Conservation (phyloP, 1,140 invertebrate genomes). For the Drosophila sproati region DNA sequence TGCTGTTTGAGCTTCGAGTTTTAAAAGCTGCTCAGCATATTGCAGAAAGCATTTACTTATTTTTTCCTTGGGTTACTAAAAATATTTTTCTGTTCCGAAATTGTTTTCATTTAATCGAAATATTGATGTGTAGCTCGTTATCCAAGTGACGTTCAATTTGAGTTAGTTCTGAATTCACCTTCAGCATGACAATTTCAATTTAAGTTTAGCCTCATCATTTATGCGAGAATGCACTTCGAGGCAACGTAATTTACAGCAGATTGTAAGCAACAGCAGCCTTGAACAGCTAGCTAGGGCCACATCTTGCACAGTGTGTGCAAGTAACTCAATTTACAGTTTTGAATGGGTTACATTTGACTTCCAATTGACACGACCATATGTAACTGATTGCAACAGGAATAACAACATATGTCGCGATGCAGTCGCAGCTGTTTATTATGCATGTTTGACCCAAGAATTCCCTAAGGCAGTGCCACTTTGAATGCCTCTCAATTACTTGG, state of each 20-base stretch:
- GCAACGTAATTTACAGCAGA: conserved; percentile 52
- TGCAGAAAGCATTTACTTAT: background rate
- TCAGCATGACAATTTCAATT: conserved; percentile 7
- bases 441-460: conserved; percentile 9
- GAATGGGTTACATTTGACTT: conserved; percentile 51
- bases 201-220: conserved; percentile 8
- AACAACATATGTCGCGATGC: conserved; percentile 57
- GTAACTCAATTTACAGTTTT: conserved; percentile 66
- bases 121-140: too few relatives aligned
- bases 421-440: conserved; percentile 32
- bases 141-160: background rate
- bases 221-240: conserved; percentile 18
- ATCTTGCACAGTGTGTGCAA: conserved; percentile 41
- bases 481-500: conserved; percentile 38
- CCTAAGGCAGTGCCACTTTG: conserved; percentile 21
- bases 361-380: conserved; percentile 71
- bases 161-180: conserved; percentile 6
- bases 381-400: conserved; percentile 44
- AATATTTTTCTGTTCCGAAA: background rate
- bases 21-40: background rate
- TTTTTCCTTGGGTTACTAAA: background rate
- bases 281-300: conserved; percentile 18
- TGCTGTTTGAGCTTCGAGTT: conserved; percentile 6
- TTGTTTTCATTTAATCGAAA: background rate
- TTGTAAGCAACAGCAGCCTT: conserved; percentile 41